Evolutionary conservation across 2,113 vertebrate species (phyloP).

Genomic region (Lipotes vexillifer): DNA sequence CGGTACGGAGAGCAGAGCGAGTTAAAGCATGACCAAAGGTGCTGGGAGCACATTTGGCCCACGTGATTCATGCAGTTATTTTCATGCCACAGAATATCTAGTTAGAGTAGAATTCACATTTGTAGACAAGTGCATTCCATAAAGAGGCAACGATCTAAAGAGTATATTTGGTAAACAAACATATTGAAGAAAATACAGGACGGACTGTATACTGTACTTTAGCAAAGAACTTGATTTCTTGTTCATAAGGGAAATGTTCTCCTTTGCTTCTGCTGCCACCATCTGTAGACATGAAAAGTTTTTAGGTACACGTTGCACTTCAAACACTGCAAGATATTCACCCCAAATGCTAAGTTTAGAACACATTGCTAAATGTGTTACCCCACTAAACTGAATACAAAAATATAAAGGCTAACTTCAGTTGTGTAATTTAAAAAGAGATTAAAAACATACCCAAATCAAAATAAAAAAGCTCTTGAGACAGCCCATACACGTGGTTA

Average conservation of each 20-base stretch:
- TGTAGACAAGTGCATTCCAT: not conserved
- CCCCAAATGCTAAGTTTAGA: not conserved
- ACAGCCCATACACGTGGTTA: not conserved
- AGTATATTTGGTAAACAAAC: not conserved
- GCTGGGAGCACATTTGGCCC: not conserved
- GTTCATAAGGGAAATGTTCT: slow-evolving; percentile 91
- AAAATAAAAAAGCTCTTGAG: not conserved
- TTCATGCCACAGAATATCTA: not conserved
- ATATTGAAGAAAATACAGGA: slow-evolving; percentile 54
- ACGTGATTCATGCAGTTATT: not conserved
- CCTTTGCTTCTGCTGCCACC: slow-evolving; percentile 85
- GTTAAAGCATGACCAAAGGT: not conserved
- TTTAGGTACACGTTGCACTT: slow-evolving; percentile 12
- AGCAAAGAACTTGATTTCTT: slow-evolving; percentile 98
- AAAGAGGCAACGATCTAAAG: not conserved
- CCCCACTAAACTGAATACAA: not conserved
- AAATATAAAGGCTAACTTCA: not conserved
- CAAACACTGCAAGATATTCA: not conserved
- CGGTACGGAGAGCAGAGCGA: accelerated
- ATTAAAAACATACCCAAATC: not conserved
- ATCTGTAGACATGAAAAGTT: slow-evolving; percentile 83
- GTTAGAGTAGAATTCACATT: not conserved
- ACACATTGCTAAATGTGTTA: not conserved
- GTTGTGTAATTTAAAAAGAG: not conserved
- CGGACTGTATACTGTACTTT: slow-evolving; percentile 86